These are phyloP conservation scores for Lasiurus cinereus DNA, from an alignment of 2,113 vertebrate species.

Conservation along the genomic window DNA sequence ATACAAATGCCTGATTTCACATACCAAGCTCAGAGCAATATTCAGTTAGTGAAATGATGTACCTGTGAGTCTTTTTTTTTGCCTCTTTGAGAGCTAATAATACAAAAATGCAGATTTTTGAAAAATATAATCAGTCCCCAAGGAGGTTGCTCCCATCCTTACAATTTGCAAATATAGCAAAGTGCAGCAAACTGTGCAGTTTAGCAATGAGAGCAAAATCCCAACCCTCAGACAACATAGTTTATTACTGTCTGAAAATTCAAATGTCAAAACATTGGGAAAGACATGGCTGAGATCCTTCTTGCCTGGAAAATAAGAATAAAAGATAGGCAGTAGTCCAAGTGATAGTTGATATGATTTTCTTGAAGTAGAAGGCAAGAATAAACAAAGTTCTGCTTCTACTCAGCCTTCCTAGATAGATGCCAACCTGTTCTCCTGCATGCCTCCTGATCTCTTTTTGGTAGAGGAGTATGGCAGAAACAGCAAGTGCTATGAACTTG, in stretches of 20 bases:
- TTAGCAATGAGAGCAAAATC: constrained; percentile 56
- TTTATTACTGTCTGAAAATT: constrained; percentile 39
- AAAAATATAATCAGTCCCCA: constrained; percentile 66
- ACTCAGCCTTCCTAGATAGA: not conserved
- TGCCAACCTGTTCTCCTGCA: not conserved
- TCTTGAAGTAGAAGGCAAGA: not conserved
- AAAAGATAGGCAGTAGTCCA: not conserved
- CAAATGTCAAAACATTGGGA: constrained; percentile 30
- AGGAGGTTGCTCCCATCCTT: constrained; percentile 52
- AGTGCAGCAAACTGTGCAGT: constrained; percentile 40
- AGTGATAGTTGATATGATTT: not conserved
- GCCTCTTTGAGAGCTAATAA: constrained; percentile 56
- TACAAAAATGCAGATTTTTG: constrained; percentile 71
- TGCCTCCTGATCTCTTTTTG: not conserved
- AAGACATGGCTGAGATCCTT: not conserved
- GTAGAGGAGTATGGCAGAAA: not conserved
- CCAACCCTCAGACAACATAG: not conserved
- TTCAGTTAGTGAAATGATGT: not conserved
- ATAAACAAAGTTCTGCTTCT: not conserved
- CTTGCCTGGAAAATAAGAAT: not conserved
- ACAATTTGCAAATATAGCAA: constrained; percentile 71
- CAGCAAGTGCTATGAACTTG: not conserved
- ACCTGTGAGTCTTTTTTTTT: not conserved
- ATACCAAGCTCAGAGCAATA: not conserved
- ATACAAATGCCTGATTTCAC: constrained; percentile 42